Evolutionary conservation across 1,140 invertebrate genomes (phyloP).

Genomic region (Calephelis nemesis): DNA sequence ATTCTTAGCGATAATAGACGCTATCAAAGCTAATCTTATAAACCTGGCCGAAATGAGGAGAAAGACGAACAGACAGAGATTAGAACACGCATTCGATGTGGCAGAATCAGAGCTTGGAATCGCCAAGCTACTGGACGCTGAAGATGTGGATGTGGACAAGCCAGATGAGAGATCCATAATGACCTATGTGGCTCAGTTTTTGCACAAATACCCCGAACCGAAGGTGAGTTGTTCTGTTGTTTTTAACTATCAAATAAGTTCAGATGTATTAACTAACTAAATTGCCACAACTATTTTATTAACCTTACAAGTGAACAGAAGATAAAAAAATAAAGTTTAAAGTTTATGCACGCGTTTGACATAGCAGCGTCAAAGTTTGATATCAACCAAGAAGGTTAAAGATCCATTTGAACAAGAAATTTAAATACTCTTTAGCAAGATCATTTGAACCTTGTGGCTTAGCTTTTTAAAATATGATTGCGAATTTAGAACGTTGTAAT

Average conservation of each 20-base stretch:
- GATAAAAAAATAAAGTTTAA: no score
- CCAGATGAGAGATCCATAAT: slow-evolving; percentile 99
- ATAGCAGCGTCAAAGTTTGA: no score
- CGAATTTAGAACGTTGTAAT: no score
- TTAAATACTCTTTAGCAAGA: no score
- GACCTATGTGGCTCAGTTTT: slow-evolving; percentile 99
- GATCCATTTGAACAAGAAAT: no score
- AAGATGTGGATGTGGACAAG: slow-evolving; percentile 97
- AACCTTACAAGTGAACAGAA: no score
- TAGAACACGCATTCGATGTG: slow-evolving; percentile 96
- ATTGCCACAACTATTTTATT: no score
- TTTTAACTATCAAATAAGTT: not conserved
- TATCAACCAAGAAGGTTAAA: no score
- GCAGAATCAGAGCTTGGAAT: slow-evolving; percentile 96
- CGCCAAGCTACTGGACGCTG: slow-evolving; percentile 94
- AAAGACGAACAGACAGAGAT: slow-evolving; percentile 87
- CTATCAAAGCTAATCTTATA: slow-evolving; percentile 95
- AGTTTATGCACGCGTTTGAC: no score
- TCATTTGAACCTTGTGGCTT: no score
- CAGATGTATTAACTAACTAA: no score
- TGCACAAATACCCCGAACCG: slow-evolving; percentile 96
- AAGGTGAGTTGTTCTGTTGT: slow-evolving; percentile 67
- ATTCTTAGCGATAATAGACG: slow-evolving; percentile 97
- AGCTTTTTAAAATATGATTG: no score
- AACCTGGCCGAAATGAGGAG: slow-evolving; percentile 90